Evolutionary conservation across 2,797 vertebrate genomes (phyloP), one percentile per base, ranked within the genome.

Genomic region (Craterocephalus amniculus): DNA sequence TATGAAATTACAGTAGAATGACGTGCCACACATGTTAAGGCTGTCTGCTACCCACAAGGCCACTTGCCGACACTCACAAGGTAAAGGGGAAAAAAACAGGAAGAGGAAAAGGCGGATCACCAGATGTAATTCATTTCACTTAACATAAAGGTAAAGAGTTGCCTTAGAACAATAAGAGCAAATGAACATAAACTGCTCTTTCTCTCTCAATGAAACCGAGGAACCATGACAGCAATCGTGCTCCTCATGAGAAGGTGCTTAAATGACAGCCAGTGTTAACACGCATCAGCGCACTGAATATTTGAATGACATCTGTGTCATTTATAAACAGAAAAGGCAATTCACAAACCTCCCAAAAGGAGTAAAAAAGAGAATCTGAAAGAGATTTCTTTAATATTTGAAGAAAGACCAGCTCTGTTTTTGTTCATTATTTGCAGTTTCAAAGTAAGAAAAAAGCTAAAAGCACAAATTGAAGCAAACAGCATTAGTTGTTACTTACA

Each of bases 161-260:
- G 65, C 64, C 49, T 63, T 66, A 32, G 64, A 75, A 78, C 76
- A 77, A 70, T 65, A 66, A 79, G 54, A 49, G 58, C 2, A 29
- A 68, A 60, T 40, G 20, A 79, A 79, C 57, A 70, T 70, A 74
- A 80, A 86, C 69, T 84, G 78, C 61, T 55, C 48, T 77, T 56
- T 61, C 62, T 77, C 58, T 61, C 62, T 34, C 51, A 57, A 68
- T 81, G 60, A 85, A 80, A 76, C 59, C 59, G 58, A 72, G 73
- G 61, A 75, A 78, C 72, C 64, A n/a, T 59, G 76, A 84, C 79
- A 43, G 59, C 68, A 70, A 83, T 82, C 80, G 74, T 6, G 18
- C 65, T 18, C 58, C 67, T 75, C 70, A 40, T 75, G 26, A 0
- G 35, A 71, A 36, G 63, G 60, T 3, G 57, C 63, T 82, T 56